Conservation (phyloP, 2,113 vertebrate genomes). For the Alethe diademata region DNA sequence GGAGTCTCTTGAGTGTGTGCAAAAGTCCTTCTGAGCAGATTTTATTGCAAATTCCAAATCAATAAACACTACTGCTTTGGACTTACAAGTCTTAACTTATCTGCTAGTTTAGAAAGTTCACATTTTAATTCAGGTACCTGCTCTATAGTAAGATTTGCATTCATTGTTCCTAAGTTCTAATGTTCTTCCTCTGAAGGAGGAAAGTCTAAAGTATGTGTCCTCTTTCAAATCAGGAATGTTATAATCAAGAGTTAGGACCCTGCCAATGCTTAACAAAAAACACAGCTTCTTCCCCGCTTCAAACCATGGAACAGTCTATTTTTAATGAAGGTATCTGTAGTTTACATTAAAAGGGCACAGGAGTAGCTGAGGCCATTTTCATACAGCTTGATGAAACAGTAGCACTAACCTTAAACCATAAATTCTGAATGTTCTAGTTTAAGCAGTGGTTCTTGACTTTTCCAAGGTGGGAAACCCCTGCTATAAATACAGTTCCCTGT, state of each 20-base stretch:
- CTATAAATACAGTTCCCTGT: background rate
- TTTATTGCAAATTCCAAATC: background rate
- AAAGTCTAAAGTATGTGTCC: background rate
- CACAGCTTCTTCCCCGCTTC: too few species aligned
- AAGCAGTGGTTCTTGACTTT: background rate
- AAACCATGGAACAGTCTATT: background rate
- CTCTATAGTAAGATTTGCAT: background rate
- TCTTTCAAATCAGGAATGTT: background rate
- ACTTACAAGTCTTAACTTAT: background rate
- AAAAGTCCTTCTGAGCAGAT: background rate
- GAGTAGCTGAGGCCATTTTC: background rate
- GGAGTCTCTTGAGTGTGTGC: background rate
- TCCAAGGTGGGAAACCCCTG: background rate
- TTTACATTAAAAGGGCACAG: background rate
- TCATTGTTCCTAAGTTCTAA: background rate
- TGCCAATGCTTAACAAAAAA: background rate
- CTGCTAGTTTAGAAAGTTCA: background rate
- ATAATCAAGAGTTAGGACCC: background rate
- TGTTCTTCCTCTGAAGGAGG: background rate
- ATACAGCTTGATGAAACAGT: background rate
- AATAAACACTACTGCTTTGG: background rate
- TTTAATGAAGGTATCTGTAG: background rate
- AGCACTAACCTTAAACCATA: background rate
- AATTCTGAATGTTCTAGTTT: background rate
- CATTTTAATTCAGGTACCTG: background rate